Percentiles rank a stretch among this genome's conserved stretches.
phyloP scores from a whole-genome alignment of 2,113 vertebrate genomes.

The Apistogramma diplotaenia region DNA sequence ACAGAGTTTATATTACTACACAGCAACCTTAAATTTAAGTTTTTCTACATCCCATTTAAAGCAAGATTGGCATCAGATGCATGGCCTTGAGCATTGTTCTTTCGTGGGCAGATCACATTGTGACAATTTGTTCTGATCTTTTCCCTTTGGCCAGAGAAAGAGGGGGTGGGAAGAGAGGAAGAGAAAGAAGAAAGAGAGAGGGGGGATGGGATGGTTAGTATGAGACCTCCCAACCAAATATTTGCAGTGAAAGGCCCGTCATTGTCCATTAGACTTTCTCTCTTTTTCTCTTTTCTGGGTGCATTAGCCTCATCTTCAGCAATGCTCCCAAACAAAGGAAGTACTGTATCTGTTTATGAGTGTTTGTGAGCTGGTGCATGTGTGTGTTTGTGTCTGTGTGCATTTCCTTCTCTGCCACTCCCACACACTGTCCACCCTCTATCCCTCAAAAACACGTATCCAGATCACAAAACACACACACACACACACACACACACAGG shows the following conservation, averaged over 20 bases:
- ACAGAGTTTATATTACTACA: too few relatives aligned
- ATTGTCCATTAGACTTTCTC: slow-evolving; percentile 52
- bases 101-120: slow-evolving; percentile 38
- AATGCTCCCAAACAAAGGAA: slow-evolving; percentile 45
- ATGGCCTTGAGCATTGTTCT: slow-evolving; percentile 1
- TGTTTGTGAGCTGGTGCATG: not conserved
- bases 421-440: not conserved
- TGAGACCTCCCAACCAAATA: slow-evolving; percentile 48
- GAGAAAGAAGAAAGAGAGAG: not conserved
- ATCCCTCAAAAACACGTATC: slow-evolving; percentile 2
- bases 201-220: slow-evolving; percentile 31
- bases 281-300: slow-evolving; percentile 45
- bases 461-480: not conserved
- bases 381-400: not conserved
- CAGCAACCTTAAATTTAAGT: not conserved
- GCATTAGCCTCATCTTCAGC: slow-evolving; percentile 57
- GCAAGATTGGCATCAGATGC: not conserved
- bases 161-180: not conserved
- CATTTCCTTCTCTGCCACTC: not conserved
- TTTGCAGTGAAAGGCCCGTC: slow-evolving; percentile 53
- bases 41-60: not conserved
- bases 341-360: slow-evolving; percentile 29
- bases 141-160: slow-evolving; percentile 19
- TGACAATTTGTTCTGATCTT: slow-evolving; percentile 53
- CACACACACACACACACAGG: too few relatives aligned